Percentiles rank a stretch among this genome's conserved stretches.
These are phyloP conservation scores for Conger conger DNA, from an alignment of 2,113 vertebrate genomes.

Conservation along the genomic window DNA sequence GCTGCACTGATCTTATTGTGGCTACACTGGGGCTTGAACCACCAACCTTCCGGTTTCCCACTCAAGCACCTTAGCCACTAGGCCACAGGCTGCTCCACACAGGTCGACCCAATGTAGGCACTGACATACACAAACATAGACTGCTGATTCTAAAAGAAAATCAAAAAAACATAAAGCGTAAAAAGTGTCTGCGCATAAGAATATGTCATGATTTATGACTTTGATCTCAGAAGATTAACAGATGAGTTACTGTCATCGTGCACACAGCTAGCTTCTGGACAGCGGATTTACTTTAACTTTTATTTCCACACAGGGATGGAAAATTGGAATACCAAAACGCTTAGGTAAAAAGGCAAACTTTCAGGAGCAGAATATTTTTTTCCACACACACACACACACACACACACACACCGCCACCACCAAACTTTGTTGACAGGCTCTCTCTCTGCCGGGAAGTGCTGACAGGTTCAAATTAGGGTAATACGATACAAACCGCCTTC, in stretches of 20 bases:
- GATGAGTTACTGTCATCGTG: too few relatives aligned
- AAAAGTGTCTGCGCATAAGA: neutral
- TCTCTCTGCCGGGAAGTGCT: conserved; percentile 60
- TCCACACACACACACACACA: conserved; percentile 63
- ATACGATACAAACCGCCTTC: conserved; percentile 78
- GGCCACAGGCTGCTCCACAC: too few relatives aligned
- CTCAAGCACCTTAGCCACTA: too few relatives aligned
- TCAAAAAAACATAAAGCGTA: neutral
- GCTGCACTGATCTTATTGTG: too few relatives aligned
- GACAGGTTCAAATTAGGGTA: conserved; percentile 68
- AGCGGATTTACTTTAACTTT: neutral
- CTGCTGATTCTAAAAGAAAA: too few relatives aligned
- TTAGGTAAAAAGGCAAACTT: conserved; percentile 76
- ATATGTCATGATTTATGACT: too few relatives aligned
- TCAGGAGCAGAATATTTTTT: conserved; percentile 71
- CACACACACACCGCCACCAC: conserved; percentile 68
- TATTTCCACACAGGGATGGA: neutral
- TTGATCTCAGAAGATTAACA: too few relatives aligned
- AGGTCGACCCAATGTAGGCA: too few relatives aligned
- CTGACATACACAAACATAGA: too few relatives aligned
- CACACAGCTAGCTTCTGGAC: neutral
- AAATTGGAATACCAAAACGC: conserved; percentile 44
- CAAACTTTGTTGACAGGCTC: conserved; percentile 68
- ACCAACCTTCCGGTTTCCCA: too few relatives aligned
- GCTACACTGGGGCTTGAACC: too few relatives aligned